Base-by-base conservation (phyloP, 2,888 invertebrate species). In the Lacanobia oleracea region DNA sequence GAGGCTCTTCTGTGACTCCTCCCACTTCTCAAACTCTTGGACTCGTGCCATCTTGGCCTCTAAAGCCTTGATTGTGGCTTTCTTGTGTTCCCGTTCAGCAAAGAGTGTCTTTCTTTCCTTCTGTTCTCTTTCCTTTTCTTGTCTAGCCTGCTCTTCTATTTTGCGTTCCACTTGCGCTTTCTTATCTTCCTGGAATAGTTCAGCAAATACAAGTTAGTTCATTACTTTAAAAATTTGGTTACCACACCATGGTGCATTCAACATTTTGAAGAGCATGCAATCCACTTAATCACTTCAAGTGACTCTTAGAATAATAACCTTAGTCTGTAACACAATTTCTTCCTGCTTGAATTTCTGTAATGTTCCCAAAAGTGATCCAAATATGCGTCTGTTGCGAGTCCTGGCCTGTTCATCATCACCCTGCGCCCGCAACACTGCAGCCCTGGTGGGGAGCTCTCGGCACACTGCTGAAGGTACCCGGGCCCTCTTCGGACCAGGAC, bases 311-410 rank as follows among this genome's bases (percentile, higher is more conserved):
- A 51, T 69, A 57, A 21, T 43, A 8, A 95, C 95, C 96, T 98
- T 98, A 87, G 98, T 98, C 93, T 98, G 98, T 82, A 98, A 95
- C 69, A 97, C 98, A 71, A 98, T 98, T 94, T 99, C 99, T 90
- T 99, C 99, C 90, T 98, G 98, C 88, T 99, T 98, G 92, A 99
- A 99, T 92, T 98, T 98, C 91, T 99, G 98, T 85, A 99, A 94
- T 18, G 99, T 99, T 7, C 99, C 99, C 67, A 99, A 94, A 57
- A 99, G 96, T 27, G 99, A 98, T 12, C 99, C 99, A 95, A 99
- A 99, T 98, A 99, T 99, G 72, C 99, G 97, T 79, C 98, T 97
- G 94, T 99, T 99, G 82, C 99, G 96, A 37, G 97, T 98, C 75
- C 97, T 96, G 23, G 97, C 98, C 88, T 98, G 97, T 82, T 98